These are phyloP conservation scores for Atlantisia rogersi DNA, from an alignment of 2,113 vertebrate species.

Conservation along the genomic window DNA sequence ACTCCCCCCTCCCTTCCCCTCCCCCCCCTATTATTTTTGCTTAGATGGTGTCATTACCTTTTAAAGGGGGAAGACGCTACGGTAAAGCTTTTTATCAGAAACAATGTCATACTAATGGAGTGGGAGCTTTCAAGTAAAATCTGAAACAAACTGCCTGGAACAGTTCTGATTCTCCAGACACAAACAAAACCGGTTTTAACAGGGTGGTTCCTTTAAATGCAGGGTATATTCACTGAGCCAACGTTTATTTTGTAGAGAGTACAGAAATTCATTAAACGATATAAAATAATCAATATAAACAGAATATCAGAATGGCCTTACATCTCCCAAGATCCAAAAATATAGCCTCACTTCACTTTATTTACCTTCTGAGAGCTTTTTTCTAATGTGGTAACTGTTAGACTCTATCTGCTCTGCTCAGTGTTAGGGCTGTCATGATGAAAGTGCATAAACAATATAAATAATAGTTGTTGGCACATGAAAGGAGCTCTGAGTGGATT, in stretches of 20 bases:
- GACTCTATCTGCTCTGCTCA: slow-evolving; percentile 60
- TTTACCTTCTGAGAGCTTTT: slow-evolving; percentile 54
- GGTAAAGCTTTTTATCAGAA: slow-evolving; percentile 50
- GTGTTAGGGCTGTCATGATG: slow-evolving; percentile 67
- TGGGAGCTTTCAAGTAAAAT: slow-evolving; percentile 47
- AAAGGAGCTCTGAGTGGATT: slow-evolving; percentile 61
- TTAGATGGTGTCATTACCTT: slow-evolving; percentile 53
- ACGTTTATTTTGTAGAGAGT: background rate
- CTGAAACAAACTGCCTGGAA: slow-evolving; percentile 40
- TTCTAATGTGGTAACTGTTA: slow-evolving; percentile 65
- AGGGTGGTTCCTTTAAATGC: slow-evolving; percentile 2
- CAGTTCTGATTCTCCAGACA: slow-evolving; percentile 2
- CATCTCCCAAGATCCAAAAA: slow-evolving; percentile 29
- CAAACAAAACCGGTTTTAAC: slow-evolving; percentile 12
- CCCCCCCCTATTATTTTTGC: slow-evolving; percentile 15
- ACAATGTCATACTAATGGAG: slow-evolving; percentile 40
- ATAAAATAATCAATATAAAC: slow-evolving; percentile 41
- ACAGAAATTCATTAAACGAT: slow-evolving; percentile 55
- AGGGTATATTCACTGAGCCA: background rate
- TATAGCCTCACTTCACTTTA: slow-evolving; percentile 50
- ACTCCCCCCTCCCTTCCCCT: background rate
- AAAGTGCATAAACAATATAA: slow-evolving; percentile 72
- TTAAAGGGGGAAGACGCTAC: slow-evolving; percentile 20
- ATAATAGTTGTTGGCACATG: slow-evolving; percentile 72
- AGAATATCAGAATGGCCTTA: slow-evolving; percentile 40